Conservation (phyloP, 2,888 invertebrate genomes). For the Macrosiphum euphorbiae region DNA sequence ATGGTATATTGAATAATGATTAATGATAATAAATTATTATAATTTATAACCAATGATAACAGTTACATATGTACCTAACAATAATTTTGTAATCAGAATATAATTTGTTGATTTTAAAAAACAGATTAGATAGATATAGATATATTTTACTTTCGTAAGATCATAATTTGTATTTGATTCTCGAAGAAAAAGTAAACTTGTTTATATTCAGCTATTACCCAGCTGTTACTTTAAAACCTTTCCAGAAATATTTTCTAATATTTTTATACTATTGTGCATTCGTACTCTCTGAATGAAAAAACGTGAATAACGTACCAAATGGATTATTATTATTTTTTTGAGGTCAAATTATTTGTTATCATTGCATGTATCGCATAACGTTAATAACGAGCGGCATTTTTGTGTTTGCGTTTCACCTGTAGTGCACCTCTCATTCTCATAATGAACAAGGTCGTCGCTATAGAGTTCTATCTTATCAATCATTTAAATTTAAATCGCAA, state of each 20-base stretch:
- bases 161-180: background rate
- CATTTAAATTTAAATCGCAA: constrained; percentile 41
- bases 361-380: constrained; percentile 40
- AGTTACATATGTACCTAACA: too few species aligned
- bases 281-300: background rate
- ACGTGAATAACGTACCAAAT: constrained; percentile 32
- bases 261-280: constrained; percentile 11
- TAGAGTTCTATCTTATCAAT: constrained; percentile 42
- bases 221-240: background rate
- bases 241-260: constrained; percentile 5
- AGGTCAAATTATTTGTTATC: constrained; percentile 59
- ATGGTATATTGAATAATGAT: too few species aligned
- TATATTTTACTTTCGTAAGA: background rate
- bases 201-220: background rate
- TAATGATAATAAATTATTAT: too few species aligned
- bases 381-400: constrained; percentile 29
- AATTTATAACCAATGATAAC: too few species aligned
- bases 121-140: background rate
- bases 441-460: constrained; percentile 43
- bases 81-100: background rate
- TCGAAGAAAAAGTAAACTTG: background rate
- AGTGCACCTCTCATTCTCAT: constrained; percentile 58
- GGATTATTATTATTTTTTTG: constrained; percentile 33
- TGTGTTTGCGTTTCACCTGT: constrained; percentile 60
- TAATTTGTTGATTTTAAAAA: background rate